Percentiles rank a stretch among this genome's conserved stretches.
Conservation (phyloP, 2,888 invertebrate genomes). For the Ceratothoa steindachneri region DNA sequence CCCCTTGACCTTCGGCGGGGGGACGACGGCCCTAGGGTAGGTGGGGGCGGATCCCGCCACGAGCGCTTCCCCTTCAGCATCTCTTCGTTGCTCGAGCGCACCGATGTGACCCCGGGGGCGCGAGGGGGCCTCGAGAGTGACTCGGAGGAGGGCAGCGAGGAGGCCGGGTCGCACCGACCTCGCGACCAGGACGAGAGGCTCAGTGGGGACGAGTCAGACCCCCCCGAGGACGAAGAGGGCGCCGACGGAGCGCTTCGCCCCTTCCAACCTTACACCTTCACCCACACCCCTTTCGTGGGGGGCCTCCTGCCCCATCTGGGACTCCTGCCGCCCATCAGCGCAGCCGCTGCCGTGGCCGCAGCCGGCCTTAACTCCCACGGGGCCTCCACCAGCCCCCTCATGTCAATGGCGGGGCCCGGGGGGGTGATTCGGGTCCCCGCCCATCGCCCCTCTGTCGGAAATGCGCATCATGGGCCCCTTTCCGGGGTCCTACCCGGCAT, state of each 20-base stretch:
- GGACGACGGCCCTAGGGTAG: conserved; percentile 17
- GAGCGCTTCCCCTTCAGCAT: conserved; percentile 42
- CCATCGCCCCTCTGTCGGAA: conserved; percentile 41
- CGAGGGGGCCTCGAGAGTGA: conserved; percentile 19
- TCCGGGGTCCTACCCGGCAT: conserved; percentile 33
- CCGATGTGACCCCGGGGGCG: conserved; percentile 3
- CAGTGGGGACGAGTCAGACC: conserved; percentile 33
- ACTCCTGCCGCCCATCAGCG: conserved; percentile 35
- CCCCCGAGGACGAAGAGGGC: conserved; percentile 33
- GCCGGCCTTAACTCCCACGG: conserved; percentile 27
- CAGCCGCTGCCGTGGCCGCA: conserved; percentile 36
- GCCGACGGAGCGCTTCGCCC: conserved; percentile 35
- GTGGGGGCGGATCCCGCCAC: too few species aligned
- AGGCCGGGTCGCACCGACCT: conserved; percentile 20
- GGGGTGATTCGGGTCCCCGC: conserved; percentile 47
- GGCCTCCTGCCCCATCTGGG: conserved; percentile 40
- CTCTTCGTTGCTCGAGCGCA: conserved; percentile 39
- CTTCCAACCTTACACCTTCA: conserved; percentile 45
- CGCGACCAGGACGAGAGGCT: background rate
- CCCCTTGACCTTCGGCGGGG: conserved; percentile 40
- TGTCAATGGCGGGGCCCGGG: conserved; percentile 31
- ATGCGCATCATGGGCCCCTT: conserved; percentile 14
- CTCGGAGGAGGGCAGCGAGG: conserved; percentile 15
- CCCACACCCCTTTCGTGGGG: conserved; percentile 46
- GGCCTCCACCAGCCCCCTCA: conserved; percentile 14